Percentiles rank a stretch among this genome's conserved stretches.
These are phyloP conservation scores for Drosophila obscura DNA, from an alignment of 1,140 invertebrate species.

Conservation along the genomic window DNA sequence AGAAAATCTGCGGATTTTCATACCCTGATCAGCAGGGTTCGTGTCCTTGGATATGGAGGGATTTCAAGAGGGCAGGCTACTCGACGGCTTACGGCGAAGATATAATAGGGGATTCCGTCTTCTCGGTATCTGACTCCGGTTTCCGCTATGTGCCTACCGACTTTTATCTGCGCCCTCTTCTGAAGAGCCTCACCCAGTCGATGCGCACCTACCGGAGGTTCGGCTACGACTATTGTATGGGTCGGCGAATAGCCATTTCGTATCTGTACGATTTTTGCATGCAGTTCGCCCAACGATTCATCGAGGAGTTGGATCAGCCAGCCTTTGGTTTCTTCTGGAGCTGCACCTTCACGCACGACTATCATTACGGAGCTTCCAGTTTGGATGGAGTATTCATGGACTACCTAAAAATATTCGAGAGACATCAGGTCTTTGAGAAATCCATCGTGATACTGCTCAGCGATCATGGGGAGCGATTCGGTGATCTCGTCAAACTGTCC, in stretches of 20 bases:
- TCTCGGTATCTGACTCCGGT: conserved; percentile 90
- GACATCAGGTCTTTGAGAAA: conserved; percentile 85
- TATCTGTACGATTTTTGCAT: conserved; percentile 85
- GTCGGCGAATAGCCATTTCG: conserved; percentile 85
- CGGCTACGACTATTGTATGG: conserved; percentile 84
- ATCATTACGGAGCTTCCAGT: conserved; percentile 87
- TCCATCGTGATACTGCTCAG: conserved; percentile 92
- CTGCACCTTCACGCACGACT: conserved; percentile 90
- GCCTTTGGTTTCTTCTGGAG: conserved; percentile 92
- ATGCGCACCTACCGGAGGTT: background rate
- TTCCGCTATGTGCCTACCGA: conserved; percentile 91
- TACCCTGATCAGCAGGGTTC: background rate
- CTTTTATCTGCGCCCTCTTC: conserved; percentile 91
- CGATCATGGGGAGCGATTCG: conserved; percentile 96
- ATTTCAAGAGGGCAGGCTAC: conserved; percentile 86
- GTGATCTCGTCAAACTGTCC: conserved; percentile 86
- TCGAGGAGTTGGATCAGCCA: conserved; percentile 66
- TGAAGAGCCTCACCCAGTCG: conserved; percentile 85
- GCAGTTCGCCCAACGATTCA: conserved; percentile 84
- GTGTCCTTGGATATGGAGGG: conserved; percentile 34
- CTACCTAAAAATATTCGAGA: conserved; percentile 84
- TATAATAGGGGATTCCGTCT: conserved; percentile 87
- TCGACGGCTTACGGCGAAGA: conserved; percentile 92
- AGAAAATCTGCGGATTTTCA: background rate
- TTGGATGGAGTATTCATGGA: conserved; percentile 86